Percentiles rank a stretch among this genome's conserved stretches.
phyloP scores from a whole-genome alignment of 2,888 invertebrate species.

The Cordilura impudica region DNA sequence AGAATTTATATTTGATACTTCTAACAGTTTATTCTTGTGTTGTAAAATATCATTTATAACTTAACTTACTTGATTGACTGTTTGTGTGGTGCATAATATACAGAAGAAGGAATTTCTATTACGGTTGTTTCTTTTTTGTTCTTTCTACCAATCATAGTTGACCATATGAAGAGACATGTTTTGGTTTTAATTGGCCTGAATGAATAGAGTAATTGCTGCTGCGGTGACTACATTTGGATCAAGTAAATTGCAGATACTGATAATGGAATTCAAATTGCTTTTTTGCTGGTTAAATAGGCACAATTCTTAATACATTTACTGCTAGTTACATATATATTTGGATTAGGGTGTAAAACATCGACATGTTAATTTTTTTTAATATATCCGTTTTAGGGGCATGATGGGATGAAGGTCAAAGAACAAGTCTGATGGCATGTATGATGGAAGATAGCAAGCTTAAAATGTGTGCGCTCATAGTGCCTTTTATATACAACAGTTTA shows the following conservation, averaged over 20 bases:
- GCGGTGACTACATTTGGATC: conserved; percentile 32
- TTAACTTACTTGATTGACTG: too few species aligned
- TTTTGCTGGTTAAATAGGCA: conserved; percentile 21
- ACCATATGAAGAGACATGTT: conserved; percentile 37
- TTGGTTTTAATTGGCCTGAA: conserved; percentile 49
- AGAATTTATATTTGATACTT: too few species aligned
- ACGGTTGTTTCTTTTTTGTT: conserved; percentile 14
- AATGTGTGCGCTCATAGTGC: too few species aligned
- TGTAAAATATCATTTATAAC: too few species aligned
- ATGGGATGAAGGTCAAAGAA: too few species aligned
- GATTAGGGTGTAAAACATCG: too few species aligned
- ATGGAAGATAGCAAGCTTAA: too few species aligned
- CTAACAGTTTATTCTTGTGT: too few species aligned
- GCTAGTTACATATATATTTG: background rate
- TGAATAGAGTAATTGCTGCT: conserved; percentile 44
- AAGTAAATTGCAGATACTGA: conserved; percentile 43
- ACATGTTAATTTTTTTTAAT: too few species aligned
- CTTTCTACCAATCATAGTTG: conserved; percentile 21
- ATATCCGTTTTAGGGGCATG: too few species aligned
- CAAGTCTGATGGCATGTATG: too few species aligned
- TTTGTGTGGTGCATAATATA: background rate
- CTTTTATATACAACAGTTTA: too few species aligned
- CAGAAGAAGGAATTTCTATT: conserved; percentile 13
- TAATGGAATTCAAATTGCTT: conserved; percentile 29
- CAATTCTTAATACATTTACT: conserved; percentile 17